Evolutionary conservation across 1,140 invertebrate genomes (phyloP).

Genomic region (Trichonephila clavata): DNA sequence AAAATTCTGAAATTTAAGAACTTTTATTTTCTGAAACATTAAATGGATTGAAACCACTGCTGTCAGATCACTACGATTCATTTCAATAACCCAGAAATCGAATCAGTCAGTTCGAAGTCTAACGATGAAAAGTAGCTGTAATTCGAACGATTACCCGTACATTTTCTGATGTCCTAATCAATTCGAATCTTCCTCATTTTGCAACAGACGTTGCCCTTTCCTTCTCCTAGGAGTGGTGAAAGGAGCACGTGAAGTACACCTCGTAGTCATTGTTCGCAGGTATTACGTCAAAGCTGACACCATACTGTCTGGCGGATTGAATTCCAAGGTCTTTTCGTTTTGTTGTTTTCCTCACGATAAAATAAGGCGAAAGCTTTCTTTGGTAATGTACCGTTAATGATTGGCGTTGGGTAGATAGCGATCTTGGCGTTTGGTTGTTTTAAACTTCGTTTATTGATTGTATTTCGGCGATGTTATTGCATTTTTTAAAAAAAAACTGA

Average conservation of each 20-base stretch:
- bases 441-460: not conserved
- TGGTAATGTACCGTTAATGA: not conserved
- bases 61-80: too few relatives aligned
- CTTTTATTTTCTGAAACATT: too few relatives aligned
- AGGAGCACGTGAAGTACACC: not conserved
- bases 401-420: not conserved
- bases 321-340: not conserved
- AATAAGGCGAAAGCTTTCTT: not conserved
- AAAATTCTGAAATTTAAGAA: too few relatives aligned
- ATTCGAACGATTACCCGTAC: not conserved
- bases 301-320: not conserved
- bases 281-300: not conserved
- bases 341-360: not conserved
- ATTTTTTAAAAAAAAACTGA: not conserved
- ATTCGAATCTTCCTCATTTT: not conserved
- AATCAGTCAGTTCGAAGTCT: too few relatives aligned
- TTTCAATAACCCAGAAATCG: too few relatives aligned
- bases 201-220: constrained; percentile 31
- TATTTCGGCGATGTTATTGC: not conserved
- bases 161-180: not conserved
- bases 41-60: too few relatives aligned
- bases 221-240: not conserved
- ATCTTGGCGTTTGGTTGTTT: not conserved
- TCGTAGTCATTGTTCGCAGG: constrained; percentile 1
- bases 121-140: not conserved